Percentiles rank a stretch among this genome's conserved stretches.
These are phyloP conservation scores for Probosciger aterrimus DNA, from an alignment of 2,113 vertebrate genomes.

Conservation along the genomic window DNA sequence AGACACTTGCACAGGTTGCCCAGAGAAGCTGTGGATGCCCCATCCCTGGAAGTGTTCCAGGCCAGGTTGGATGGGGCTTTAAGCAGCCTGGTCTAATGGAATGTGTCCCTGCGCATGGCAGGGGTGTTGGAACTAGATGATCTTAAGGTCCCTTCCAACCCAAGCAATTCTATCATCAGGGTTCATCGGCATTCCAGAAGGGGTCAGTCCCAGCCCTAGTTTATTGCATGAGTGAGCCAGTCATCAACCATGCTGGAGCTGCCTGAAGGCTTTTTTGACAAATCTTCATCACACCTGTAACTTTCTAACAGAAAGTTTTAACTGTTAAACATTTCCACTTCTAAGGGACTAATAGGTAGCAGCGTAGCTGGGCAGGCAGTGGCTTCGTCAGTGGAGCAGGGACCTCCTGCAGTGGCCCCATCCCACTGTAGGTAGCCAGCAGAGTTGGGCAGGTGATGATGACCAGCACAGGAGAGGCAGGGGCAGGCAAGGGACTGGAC, in stretches of 20 bases:
- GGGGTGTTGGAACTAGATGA: neutral
- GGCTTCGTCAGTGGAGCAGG: fast-evolving
- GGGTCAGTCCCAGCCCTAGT: neutral
- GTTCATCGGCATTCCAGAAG: fast-evolving
- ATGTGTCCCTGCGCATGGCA: neutral
- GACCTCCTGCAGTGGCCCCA: neutral
- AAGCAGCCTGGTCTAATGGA: neutral
- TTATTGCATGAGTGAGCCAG: neutral
- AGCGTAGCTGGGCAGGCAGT: neutral
- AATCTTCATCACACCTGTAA: neutral
- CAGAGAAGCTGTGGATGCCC: neutral
- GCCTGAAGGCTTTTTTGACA: neutral
- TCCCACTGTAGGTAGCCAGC: fast-evolving
- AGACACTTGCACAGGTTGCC: neutral
- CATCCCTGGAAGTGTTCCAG: neutral
- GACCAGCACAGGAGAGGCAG: neutral
- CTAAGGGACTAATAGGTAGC: neutral
- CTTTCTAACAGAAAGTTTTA: neutral
- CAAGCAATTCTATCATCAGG: neutral
- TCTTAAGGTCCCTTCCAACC: neutral
- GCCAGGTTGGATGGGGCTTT: neutral
- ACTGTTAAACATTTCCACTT: neutral
- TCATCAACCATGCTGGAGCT: fast-evolving
- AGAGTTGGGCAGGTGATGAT: neutral
- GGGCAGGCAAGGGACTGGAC: neutral